Conservation (phyloP, 2,888 invertebrate genomes). For the Morpho achilles region DNA sequence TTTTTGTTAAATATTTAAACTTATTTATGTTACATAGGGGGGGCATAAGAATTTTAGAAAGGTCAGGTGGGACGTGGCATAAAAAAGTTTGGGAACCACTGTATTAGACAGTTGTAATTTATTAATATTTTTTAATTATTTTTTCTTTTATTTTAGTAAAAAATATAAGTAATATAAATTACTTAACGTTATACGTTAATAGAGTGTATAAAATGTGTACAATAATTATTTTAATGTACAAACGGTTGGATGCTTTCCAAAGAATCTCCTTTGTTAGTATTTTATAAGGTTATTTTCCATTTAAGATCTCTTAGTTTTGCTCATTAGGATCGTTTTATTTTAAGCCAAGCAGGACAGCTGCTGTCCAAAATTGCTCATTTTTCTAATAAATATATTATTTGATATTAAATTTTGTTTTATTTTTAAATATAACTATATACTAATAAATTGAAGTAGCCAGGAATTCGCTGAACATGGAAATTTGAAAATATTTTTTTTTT, state of each 20-base stretch:
- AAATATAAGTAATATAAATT: no score
- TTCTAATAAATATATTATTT: constrained; percentile 32
- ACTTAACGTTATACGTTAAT: neutral
- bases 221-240: constrained; percentile 45
- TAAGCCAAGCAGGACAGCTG: constrained; percentile 45
- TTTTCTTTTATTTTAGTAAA: no score
- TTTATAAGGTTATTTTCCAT: constrained; percentile 51
- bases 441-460: no score
- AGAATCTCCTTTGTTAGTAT: constrained; percentile 63
- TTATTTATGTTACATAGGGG: no score
- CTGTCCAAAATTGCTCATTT: constrained; percentile 47
- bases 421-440: neutral
- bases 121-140: no score
- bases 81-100: no score
- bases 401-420: constrained; percentile 12
- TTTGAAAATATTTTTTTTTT: no score
- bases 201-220: constrained; percentile 15
- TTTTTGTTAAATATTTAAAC: no score
- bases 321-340: constrained; percentile 38
- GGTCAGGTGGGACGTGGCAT: no score
- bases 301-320: constrained; percentile 63
- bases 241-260: constrained; percentile 70
- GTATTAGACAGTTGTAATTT: no score
- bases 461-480: no score
- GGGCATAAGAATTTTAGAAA: no score